Evolutionary conservation across 2,888 invertebrate genomes (phyloP).

Genomic region (Dioctria linearis): DNA sequence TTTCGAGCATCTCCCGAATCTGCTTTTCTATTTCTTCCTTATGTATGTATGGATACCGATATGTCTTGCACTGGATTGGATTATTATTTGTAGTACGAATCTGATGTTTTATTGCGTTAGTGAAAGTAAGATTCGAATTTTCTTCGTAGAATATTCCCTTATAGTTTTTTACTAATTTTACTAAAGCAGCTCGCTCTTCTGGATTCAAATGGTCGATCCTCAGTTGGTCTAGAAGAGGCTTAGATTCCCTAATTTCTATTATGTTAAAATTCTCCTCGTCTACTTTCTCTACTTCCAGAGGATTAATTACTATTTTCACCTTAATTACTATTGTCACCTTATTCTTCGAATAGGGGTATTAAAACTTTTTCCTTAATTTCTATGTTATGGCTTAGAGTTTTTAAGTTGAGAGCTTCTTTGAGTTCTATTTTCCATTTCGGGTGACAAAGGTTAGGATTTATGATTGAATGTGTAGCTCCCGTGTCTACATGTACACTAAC

Average conservation of each 20-base stretch:
- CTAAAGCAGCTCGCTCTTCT: neutral
- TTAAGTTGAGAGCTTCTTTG: neutral
- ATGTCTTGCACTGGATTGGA: too few species aligned
- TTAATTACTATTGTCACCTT: neutral
- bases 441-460: neutral
- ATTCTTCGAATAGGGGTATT: neutral
- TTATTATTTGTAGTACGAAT: too few species aligned
- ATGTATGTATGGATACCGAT: too few species aligned
- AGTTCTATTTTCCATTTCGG: slow-evolving; percentile 6
- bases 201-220: neutral
- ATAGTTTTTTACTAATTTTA: neutral
- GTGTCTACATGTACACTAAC: neutral
- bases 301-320: neutral
- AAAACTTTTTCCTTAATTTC: neutral
- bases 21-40: too few species aligned
- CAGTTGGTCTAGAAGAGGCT: neutral
- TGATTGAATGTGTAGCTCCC: neutral
- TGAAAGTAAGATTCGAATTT: too few species aligned
- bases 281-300: neutral
- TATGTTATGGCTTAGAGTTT: neutral
- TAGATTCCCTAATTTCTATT: neutral
- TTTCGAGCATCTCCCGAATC: too few species aligned
- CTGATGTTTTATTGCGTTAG: too few species aligned
- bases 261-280: neutral
- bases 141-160: too few species aligned